A percentile compares a stretch with the other conserved stretches of the same genome.
Evolutionary conservation across 2,113 vertebrate species (phyloP).

Genomic region (Mobula birostris): DNA sequence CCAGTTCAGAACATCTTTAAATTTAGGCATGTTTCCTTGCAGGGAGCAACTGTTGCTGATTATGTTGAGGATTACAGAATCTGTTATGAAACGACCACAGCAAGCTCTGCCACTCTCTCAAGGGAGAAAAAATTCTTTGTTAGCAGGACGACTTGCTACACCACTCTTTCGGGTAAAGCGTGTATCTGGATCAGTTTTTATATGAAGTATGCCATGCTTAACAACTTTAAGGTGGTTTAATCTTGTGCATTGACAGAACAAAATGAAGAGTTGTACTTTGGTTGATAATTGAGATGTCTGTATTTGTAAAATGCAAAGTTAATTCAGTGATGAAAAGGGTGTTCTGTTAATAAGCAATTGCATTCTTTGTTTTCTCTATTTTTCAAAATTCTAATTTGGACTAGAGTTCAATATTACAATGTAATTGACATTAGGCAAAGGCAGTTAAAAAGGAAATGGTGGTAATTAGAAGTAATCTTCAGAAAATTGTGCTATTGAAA

Average conservation of each 20-base stretch:
- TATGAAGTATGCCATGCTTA: background rate
- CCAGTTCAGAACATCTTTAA: background rate
- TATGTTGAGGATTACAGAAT: slow-evolving; percentile 90
- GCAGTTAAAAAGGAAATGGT: too few relatives aligned
- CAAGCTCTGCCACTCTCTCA: slow-evolving; percentile 80
- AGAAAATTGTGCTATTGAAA: too few relatives aligned
- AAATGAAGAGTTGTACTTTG: background rate
- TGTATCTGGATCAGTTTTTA: slow-evolving; percentile 19
- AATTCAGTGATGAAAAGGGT: too few relatives aligned
- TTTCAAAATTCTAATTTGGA: too few relatives aligned
- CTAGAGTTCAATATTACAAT: too few relatives aligned
- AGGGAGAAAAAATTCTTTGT: slow-evolving; percentile 81
- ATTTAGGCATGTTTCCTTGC: slow-evolving; percentile 43
- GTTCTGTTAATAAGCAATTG: too few relatives aligned
- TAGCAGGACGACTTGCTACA: slow-evolving; percentile 88
- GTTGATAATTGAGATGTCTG: background rate
- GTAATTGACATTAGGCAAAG: too few relatives aligned
- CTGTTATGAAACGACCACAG: slow-evolving; percentile 89
- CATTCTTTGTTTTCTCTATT: too few relatives aligned
- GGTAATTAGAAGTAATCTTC: too few relatives aligned
- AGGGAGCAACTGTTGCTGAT: slow-evolving; percentile 97
- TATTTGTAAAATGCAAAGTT: background rate
- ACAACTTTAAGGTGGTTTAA: background rate
- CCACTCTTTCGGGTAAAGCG: slow-evolving; percentile 84
- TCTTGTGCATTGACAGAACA: background rate